Evolutionary conservation across 2,888 invertebrate species (phyloP), one percentile per base, ranked within the genome.

Genomic region (Chesias legatella): DNA sequence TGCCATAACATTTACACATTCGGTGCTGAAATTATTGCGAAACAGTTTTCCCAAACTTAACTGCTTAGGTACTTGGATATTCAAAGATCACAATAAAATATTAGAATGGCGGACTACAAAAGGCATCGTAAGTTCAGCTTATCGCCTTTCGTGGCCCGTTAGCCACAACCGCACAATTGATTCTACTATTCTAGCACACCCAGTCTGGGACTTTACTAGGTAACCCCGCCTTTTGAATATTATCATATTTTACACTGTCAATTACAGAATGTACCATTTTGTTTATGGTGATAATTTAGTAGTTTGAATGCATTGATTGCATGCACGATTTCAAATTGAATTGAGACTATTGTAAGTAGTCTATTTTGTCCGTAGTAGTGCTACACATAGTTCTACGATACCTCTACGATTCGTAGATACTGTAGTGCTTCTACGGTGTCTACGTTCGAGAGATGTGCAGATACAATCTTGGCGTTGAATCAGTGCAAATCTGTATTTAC

Each of bases 111-210:
- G 41, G 69, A 67, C 67, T 79, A 79, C 79, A 81, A 82, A 74
- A 79, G 79, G 67, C 67, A 68, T 70, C 79, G 77, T 82, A 82
- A 75, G 77, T 82, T 79, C 69, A 66, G 73, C 79, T 82, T 83
- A 82, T 80, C 81, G 80, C 69, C 67, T 64, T 67, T 63, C 71
- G 65, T 73, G 71, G 67, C 73, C 74, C 80, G 82, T 79, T 81
- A 79, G 69, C 77, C 73, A 67, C 75, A 67, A 69, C 64, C 71
- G 67, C 71, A 77, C 82, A 81, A 83, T 83, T 82, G 83, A 81
- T 79, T 80, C 72, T 64, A 74, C 60, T 52, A 66, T 58, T 63
- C 59, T 53, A 60, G 51, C 68, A 65, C 63, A 67, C 68, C 57
- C 62, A 59, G 63, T 59, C 63, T 59, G 67, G 63, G 66, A 73